These are phyloP conservation scores for Camponotus floridanus DNA, from an alignment of 1,140 invertebrate species.

Conservation along the genomic window DNA sequence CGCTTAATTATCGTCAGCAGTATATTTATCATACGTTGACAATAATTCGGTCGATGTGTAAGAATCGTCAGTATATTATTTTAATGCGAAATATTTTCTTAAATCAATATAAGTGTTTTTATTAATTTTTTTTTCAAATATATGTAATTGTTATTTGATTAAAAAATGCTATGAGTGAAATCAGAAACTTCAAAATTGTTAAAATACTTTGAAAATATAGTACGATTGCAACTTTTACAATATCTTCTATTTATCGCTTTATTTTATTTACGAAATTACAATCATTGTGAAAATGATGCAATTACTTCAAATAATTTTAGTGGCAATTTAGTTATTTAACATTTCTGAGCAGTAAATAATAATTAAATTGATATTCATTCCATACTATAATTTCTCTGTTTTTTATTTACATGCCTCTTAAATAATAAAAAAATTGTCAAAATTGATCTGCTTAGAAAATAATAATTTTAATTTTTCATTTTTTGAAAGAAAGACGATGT, in stretches of 20 bases:
- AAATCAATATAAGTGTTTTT: background rate
- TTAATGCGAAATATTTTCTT: background rate
- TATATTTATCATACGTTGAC: background rate
- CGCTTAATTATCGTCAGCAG: background rate
- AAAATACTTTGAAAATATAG: background rate
- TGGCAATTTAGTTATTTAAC: background rate
- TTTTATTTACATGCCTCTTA: background rate
- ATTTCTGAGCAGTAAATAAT: background rate
- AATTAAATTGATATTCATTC: background rate
- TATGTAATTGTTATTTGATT: background rate
- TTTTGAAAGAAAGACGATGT: background rate
- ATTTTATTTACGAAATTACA: conserved; percentile 1
- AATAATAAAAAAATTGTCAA: background rate
- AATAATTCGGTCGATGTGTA: conserved; percentile 3
- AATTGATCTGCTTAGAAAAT: background rate
- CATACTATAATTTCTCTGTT: background rate
- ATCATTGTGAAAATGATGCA: conserved; percentile 16
- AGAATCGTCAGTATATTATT: background rate
- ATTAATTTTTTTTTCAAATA: background rate
- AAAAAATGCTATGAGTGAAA: background rate
- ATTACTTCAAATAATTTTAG: background rate
- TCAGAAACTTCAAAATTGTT: background rate
- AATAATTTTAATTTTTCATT: background rate
- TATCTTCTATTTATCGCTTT: background rate
- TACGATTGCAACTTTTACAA: background rate